phyloP scores from a whole-genome alignment of 2,797 vertebrate genomes.

The Parambassis ranga region DNA sequence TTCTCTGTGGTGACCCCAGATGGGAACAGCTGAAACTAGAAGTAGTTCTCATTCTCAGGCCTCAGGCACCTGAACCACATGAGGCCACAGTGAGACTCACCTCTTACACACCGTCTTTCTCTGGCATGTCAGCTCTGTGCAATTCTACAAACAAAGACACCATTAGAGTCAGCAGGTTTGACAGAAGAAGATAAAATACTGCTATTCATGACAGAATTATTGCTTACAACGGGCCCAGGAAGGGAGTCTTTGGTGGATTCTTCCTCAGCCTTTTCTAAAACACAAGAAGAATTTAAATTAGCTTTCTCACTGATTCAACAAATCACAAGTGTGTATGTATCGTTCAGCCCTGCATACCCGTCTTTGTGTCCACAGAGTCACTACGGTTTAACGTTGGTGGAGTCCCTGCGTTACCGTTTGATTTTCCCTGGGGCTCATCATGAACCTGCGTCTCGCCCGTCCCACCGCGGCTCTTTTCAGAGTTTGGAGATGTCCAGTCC shows the following conservation, averaged over 20 bases:
- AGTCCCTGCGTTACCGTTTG: conserved; percentile 7
- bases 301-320: no score
- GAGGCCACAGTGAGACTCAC: no score
- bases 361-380: conserved; percentile 17
- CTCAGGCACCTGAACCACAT: no score
- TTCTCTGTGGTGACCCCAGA: no score
- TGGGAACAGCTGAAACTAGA: no score
- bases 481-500: conserved; percentile 35
- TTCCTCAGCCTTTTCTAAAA: conserved; percentile 49
- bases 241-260: conserved; percentile 32
- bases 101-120: conserved; percentile 84
- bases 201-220: neutral
- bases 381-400: conserved; percentile 1
- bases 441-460: conserved; percentile 8
- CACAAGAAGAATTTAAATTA: neutral
- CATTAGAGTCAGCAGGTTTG: neutral
- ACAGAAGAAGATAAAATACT: neutral
- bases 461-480: neutral
- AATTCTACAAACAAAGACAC: conserved; percentile 62
- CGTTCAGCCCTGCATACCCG: conserved; percentile 37
- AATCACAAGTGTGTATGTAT: no score
- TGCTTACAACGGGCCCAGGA: conserved; percentile 67
- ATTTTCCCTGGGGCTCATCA: conserved; percentile 21
- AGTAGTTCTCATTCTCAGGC: no score
- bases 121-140: conserved; percentile 76